Percentiles rank a stretch among this genome's conserved stretches.
Evolutionary conservation across 2,797 vertebrate genomes (phyloP).

Genomic region (Hybognathus amarus): DNA sequence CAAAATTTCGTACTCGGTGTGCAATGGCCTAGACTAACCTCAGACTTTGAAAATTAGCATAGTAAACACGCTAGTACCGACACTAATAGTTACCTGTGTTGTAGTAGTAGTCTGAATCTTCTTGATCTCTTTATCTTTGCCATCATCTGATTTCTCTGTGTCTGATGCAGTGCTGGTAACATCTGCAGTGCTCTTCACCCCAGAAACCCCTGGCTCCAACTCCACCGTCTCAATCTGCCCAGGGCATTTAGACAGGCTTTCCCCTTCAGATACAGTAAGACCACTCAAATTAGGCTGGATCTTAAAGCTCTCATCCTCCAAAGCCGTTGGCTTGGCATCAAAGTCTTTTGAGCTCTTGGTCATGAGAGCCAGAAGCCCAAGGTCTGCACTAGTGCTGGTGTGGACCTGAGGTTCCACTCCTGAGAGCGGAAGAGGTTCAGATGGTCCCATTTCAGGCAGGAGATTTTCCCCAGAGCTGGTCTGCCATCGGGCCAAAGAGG

Average conservation of each 20-base stretch:
- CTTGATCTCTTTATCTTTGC: constrained; percentile 88
- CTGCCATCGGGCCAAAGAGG: constrained; percentile 86
- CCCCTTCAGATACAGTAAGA: constrained; percentile 74
- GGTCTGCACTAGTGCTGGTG: constrained; percentile 81
- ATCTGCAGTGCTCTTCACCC: constrained; percentile 72
- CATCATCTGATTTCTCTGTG: constrained; percentile 86
- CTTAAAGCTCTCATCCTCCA: constrained; percentile 87
- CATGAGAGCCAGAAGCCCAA: constrained; percentile 88
- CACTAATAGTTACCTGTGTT: constrained; percentile 81
- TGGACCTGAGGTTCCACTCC: constrained; percentile 77
- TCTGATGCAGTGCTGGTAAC: constrained; percentile 83
- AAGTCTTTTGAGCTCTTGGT: constrained; percentile 77
- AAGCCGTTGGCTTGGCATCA: constrained; percentile 78
- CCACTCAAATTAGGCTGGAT: constrained; percentile 82
- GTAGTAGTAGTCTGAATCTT: constrained; percentile 92
- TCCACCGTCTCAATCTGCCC: constrained; percentile 35
- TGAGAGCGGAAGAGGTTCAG: constrained; percentile 81
- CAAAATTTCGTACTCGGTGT: too few species aligned
- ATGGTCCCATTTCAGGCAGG: constrained; percentile 83
- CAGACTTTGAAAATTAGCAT: not conserved
- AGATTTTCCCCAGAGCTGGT: constrained; percentile 82
- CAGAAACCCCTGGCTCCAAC: constrained; percentile 28
- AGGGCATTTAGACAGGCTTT: constrained; percentile 35
- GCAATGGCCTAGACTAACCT: too few species aligned
- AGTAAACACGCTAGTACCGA: not conserved